Conservation (phyloP, 2,113 vertebrate genomes). For the Pluvianellus socialis region DNA sequence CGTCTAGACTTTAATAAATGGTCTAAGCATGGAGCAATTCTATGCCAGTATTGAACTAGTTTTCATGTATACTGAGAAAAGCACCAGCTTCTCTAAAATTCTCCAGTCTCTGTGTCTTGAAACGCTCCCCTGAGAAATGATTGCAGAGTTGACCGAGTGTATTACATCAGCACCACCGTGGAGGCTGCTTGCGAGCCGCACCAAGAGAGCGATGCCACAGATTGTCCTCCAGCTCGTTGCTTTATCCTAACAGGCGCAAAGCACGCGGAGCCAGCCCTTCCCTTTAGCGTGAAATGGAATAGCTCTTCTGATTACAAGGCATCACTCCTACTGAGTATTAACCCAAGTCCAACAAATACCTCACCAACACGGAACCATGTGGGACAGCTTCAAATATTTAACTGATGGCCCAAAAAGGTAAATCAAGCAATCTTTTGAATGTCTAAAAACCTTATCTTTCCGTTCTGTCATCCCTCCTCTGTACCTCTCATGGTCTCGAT, state of each 20-base stretch:
- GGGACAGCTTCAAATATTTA: neutral
- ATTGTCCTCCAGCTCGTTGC: neutral
- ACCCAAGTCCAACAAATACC: neutral
- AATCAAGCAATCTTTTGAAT: neutral
- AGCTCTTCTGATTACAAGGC: neutral
- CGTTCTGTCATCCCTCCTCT: neutral
- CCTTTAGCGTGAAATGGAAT: neutral
- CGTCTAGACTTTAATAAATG: slow-evolving; percentile 98
- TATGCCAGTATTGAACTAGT: slow-evolving; percentile 79
- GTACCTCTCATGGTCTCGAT: neutral
- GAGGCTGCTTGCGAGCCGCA: neutral
- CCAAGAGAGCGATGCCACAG: neutral
- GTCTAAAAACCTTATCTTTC: neutral
- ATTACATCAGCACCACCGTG: neutral
- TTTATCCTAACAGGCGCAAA: neutral
- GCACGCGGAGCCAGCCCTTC: neutral
- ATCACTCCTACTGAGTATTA: neutral
- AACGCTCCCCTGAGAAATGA: neutral
- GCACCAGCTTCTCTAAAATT: slow-evolving; percentile 31
- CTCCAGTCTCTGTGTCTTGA: slow-evolving; percentile 5
- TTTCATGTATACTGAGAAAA: slow-evolving; percentile 60
- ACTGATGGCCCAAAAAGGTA: neutral
- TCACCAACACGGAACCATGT: neutral
- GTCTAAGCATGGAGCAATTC: slow-evolving; percentile 82
- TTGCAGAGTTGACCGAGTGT: neutral